Base-by-base conservation (phyloP, 2,113 vertebrate species). In the Protomyctophum bolini region DNA sequence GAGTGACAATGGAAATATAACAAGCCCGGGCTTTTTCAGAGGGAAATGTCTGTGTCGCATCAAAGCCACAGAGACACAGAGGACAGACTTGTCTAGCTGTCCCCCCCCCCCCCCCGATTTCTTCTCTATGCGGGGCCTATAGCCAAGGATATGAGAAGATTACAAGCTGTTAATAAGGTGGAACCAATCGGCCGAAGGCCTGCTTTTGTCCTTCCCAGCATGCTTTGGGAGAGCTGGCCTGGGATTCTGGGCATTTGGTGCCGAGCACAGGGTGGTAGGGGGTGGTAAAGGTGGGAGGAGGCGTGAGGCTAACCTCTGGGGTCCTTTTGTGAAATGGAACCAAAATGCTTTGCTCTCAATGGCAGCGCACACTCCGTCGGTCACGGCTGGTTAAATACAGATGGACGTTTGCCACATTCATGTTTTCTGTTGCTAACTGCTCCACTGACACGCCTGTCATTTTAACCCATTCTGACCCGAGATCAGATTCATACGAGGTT, bases 121-220 rank as follows among this genome's bases (percentile, higher is more conserved):
- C 80, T 77, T 81, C 77, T 89, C 85, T 68, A 72, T 74, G n/a
- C n/a, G 80, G 87, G 91, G 81, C 86, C 73, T 72, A 21, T 21
- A 64, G 75, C 50, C 87, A 88, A 93, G 91, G 94, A 94, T 94
- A 98, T 96, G 96, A 97, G 96, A 96, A 95, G 94, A 96, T 96
- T 93, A 98, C 97, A 94, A 95, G 94, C 95, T 96, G 94, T 95
- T 98, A 98, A 98, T 98, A 97, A 94, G 94, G 95, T 91, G 95
- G 95, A 97, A 97, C 97, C 94, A 95, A 97, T 98, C 54, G 65
- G 70, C 86, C 95, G 94, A 95, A 94, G 92, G 88, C 77, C 0
- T 67, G 78, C 87, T 78, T 88, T 88, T 91, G 90, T 95, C 77
- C 87, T 86, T 89, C 86, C 87, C 93, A 94, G 94, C 94, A 91